Base-by-base conservation (phyloP, 2,113 vertebrate species). In the Spizaetus ornatus region DNA sequence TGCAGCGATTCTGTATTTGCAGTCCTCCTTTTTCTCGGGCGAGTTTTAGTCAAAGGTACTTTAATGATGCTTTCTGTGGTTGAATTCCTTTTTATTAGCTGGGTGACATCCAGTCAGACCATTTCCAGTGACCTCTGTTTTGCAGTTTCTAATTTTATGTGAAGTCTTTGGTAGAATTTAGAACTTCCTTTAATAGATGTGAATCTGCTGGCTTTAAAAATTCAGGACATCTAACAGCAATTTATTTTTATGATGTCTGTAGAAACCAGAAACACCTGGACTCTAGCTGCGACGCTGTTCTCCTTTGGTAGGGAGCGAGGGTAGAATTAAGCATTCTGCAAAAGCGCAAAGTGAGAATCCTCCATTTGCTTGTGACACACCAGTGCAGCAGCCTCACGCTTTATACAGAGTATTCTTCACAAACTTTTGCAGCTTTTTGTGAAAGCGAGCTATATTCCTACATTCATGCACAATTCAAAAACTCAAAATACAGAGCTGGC, bases 81-180 rank as follows among this genome's bases (percentile, higher is more conserved):
- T 61, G 61, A 72, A 72, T 38, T 85, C 25, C 17, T 65, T 93
- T 96, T 90, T 72, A 91, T 69, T 27, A 85, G 43, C 91, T 77
- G 84, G 61, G 81, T 85, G 70, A 80, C 53, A 92, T 84, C 90
- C 69, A 86, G 72, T 74, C 88, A 97, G 86, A 52, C 65, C 45
- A 63, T 82, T 92, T 88, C 86, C 91, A 96, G 73, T 14, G 52
- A 87, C 65, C 77, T 86, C 90, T 89, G 65, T 38, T 95, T 94
- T 79, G 73, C 86, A 58, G 72, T 62, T 95, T 90, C 86, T 93
- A 82, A 93, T 95, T 97, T 97, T 90, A 95, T 76, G 81, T 47
- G 77, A 91, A 77, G 84, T 11, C 91, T 58, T 65, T 6, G 29
- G 86, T 82, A 87, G 81, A 79, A 92, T 85, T 93, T 89, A 95